phyloP scores from a whole-genome alignment of 2,113 vertebrate genomes.

The Hippocampus zosterae region DNA sequence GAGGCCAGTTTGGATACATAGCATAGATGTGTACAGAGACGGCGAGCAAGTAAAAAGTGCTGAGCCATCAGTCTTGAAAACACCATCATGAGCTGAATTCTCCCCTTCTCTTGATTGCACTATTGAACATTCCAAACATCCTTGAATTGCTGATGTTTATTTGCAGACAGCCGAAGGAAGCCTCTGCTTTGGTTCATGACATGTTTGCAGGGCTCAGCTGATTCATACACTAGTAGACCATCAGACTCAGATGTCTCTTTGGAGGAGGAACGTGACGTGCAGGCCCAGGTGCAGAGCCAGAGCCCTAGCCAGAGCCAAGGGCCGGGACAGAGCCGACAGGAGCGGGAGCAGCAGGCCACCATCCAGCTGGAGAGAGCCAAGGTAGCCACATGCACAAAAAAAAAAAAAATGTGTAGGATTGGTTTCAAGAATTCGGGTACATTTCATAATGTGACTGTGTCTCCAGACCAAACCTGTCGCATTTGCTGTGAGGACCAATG shows the following conservation, averaged over 20 bases:
- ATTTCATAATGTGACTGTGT: neutral
- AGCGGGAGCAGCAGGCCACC: constrained; percentile 91
- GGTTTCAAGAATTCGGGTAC: neutral
- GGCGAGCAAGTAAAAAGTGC: neutral
- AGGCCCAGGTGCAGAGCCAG: constrained; percentile 71
- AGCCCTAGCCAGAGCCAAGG: constrained; percentile 73
- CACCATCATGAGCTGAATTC: neutral
- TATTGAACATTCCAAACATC: neutral
- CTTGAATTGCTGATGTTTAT: constrained; percentile 55
- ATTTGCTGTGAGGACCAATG: constrained; percentile 96
- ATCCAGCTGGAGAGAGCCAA: constrained; percentile 94
- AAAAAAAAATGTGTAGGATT: neutral
- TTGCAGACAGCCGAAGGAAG: constrained; percentile 40
- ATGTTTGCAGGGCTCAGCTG: constrained; percentile 87
- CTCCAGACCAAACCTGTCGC: constrained; percentile 90
- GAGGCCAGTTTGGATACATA: neutral
- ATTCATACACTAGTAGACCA: constrained; percentile 97
- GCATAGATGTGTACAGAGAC: neutral
- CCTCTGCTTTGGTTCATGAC: neutral
- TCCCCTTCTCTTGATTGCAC: neutral
- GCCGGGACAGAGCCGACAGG: constrained; percentile 82
- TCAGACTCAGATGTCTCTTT: constrained; percentile 98
- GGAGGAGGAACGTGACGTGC: constrained; percentile 94
- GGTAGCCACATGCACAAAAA: constrained; percentile 61
- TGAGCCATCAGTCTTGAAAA: constrained; percentile 7